Evolutionary conservation across 2,797 vertebrate species (phyloP), one percentile per base, ranked within the genome.

Genomic region (Saxicola maurus): DNA sequence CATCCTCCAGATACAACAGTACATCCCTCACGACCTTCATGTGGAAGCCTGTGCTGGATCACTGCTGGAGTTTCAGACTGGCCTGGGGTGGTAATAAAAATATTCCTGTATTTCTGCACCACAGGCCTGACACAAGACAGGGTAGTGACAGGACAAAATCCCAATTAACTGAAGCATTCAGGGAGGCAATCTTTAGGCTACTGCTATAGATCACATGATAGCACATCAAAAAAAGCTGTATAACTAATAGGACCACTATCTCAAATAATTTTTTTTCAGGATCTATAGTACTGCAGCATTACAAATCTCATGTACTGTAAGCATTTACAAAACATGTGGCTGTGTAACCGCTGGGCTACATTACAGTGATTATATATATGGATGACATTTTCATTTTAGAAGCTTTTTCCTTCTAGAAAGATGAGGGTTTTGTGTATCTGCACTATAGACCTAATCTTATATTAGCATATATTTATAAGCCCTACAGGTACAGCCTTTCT

Each of bases 331-430:
- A 92, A 84, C n/a, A 66, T 4, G 21, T 4, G 82, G 57, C 75
- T 80, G 30, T 67, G 65, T 57, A 88, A 86, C 52, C 75, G 37
- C 24, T 62, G 31, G 75, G 72, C 86, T 76, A 76, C 33, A 31
- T 33, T 73, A 66, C 33, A 55, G 31, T 35, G n/a, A 91, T 84
- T 76, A 82, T 18, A 73, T 23, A 61, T 21, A 91, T 6, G 18
- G 30, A 89, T 61, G 52, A 38, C 56, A 77, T 84, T 86, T 88
- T 84, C n/a, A 69, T 57, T 92, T 84, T 31, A 85, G 48, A 91
- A 90, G 38, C 5, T 17, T 84, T 59, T 88, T 76, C 24, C 37
- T 67, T 79, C 53, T 20, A 57, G 46, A 90, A 82, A 64, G 30
- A 64, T 33, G 6, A 62, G 37, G 18, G 28, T 15, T 46, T 82